Evolutionary conservation across 2,797 vertebrate species (phyloP), one percentile per base, ranked within the genome.

Genomic region (Rhinichthys osculus): DNA sequence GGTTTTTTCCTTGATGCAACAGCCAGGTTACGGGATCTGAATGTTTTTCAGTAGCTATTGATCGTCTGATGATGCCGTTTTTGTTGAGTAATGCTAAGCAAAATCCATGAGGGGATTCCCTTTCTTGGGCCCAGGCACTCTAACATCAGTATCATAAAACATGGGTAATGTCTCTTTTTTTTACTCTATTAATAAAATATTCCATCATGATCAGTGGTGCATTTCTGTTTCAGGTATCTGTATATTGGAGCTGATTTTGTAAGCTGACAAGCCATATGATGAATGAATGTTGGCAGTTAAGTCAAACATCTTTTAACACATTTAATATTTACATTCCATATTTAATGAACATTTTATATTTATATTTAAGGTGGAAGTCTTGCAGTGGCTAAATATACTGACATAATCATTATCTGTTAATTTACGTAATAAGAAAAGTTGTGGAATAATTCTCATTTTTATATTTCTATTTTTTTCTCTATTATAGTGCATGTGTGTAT

Each of bases 251-350:
- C 30, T 76, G 77, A 84, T 40, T 13, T 52, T 52, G 38, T 78
- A 30, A 82, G 69, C 66, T 69, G 40, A 80, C 66, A 54, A 64
- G 33, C 44, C 70, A 78, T 52, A 35, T 30, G 52, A 38, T 80
- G 52, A 52, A 70, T 70, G n/a, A 69, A 69, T 79, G n/a, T 54
- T 62, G 62, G 47, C 30, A n/a, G 5, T 71, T 73, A 54, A 50
- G 11, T 85, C 67, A 27, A 27, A 64, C 19, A 57, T 76, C 7
- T 16, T 30, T 86, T 52, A 17, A 52, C 27, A 52, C 11, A 69
- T 81, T 33, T 35, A 33, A 33, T 47, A 50, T 81, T 80, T 52
- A 16, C 14, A 50, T 67, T 81, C 1, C 19, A 67, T 33, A 81
- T 81, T 50, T 23, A 35, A 52, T 50, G 19, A 44, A 33, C 33